Conservation (phyloP, 2,888 invertebrate species). For the Mimumesa dahlbomi region DNA sequence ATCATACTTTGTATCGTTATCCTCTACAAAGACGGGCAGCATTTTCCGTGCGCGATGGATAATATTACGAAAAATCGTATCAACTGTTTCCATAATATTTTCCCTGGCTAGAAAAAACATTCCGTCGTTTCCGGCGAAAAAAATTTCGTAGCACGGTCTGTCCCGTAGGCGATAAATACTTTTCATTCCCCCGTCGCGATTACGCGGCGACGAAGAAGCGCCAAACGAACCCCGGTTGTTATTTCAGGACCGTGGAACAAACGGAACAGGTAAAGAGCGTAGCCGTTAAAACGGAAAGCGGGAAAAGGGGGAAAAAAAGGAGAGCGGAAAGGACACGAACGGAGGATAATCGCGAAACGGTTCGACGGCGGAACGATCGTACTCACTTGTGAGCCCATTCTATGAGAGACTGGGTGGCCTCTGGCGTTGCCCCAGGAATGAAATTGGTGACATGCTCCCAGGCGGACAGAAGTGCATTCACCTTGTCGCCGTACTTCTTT, state of each 20-base stretch:
- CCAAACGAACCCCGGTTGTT: too few relatives aligned
- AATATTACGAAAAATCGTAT: neutral
- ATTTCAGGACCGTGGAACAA: neutral
- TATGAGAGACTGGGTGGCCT: constrained; percentile 79
- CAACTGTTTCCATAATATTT: neutral
- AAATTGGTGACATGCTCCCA: constrained; percentile 81
- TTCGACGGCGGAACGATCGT: constrained; percentile 28
- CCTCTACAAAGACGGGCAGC: too few relatives aligned
- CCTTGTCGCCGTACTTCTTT: constrained; percentile 81
- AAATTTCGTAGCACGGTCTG: too few relatives aligned
- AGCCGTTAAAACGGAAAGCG: neutral
- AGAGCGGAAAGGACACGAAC: neutral
- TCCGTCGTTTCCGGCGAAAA: too few relatives aligned
- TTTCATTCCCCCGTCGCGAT: too few relatives aligned
- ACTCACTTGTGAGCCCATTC: constrained; percentile 80
- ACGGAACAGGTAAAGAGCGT: neutral
- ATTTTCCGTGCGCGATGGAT: too few relatives aligned
- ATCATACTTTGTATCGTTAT: neutral
- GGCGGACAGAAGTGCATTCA: constrained; percentile 80
- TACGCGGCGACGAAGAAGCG: too few relatives aligned
- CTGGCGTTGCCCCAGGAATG: constrained; percentile 77
- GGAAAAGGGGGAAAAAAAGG: neutral
- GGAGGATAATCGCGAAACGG: constrained; percentile 11
- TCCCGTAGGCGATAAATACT: too few relatives aligned
- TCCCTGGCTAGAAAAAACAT: too few relatives aligned